Percentiles rank a stretch among this genome's conserved stretches.
These are phyloP conservation scores for Pocillopora verrucosa DNA, from an alignment of 64 coral and sea anemone species.

Conservation along the genomic window DNA sequence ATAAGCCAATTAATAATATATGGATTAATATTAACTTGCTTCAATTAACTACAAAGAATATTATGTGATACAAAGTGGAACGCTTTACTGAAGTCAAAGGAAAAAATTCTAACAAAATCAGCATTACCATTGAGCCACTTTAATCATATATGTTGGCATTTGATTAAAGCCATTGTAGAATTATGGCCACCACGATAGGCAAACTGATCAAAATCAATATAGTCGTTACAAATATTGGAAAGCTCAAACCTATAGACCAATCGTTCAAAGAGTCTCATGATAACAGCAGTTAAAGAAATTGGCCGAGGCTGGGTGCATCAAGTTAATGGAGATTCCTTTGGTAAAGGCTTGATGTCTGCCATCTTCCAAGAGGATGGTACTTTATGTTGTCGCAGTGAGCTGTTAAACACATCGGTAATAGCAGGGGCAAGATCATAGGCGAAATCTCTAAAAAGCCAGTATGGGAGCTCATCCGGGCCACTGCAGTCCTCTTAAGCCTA, in stretches of 20 bases:
- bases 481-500: too few species aligned
- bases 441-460: too few species aligned
- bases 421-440: too few species aligned
- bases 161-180: slow-evolving; percentile 35
- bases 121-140: slow-evolving; percentile 17
- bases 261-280: too few species aligned
- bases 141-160: slow-evolving; percentile 10
- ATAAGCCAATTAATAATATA: slow-evolving; percentile 56
- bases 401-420: slow-evolving; percentile 44
- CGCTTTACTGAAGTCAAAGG: slow-evolving; percentile 47
- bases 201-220: neutral
- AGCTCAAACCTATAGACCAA: slow-evolving; percentile 20
- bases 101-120: slow-evolving; percentile 50
- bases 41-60: slow-evolving; percentile 3
- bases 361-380: slow-evolving; percentile 50
- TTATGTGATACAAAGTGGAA: slow-evolving; percentile 5
- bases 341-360: slow-evolving; percentile 36
- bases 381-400: slow-evolving; percentile 46
- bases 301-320: neutral
- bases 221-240: slow-evolving; percentile 14
- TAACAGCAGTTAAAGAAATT: too few species aligned
- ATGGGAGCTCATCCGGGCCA: slow-evolving; percentile 14
- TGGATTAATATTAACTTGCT: slow-evolving; percentile 65
- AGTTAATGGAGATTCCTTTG: slow-evolving; percentile 40
- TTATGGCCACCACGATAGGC: slow-evolving; percentile 1